Evolutionary conservation across 2,113 vertebrate species (phyloP).

Genomic region (Galemys pyrenaicus): DNA sequence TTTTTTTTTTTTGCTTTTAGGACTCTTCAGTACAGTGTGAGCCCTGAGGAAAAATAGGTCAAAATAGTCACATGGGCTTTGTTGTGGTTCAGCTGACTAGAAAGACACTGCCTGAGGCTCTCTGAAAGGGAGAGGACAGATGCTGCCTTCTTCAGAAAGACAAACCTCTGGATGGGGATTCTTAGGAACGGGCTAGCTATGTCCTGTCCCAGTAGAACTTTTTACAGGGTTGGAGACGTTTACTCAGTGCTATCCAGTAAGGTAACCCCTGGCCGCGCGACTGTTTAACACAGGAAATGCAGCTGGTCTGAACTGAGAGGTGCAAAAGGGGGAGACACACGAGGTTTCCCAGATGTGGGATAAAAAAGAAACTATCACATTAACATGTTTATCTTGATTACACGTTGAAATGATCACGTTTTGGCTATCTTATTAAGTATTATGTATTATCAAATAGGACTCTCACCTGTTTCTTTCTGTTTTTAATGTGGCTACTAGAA

Average conservation of each 20-base stretch:
- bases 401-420: not conserved
- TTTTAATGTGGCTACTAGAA: not conserved
- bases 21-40: not conserved
- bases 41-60: slow-evolving; percentile 12
- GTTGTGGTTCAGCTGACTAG: slow-evolving; percentile 15
- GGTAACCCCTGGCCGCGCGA: fast-evolving
- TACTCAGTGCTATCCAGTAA: not conserved
- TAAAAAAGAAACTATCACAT: not conserved
- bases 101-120: slow-evolving; percentile 39
- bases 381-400: not conserved
- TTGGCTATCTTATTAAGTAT: not conserved
- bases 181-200: not conserved
- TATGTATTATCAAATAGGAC: not conserved
- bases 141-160: slow-evolving; percentile 36
- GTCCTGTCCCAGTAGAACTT: not conserved
- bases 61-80: slow-evolving; percentile 24
- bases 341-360: not conserved
- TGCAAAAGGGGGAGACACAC: not conserved
- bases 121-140: slow-evolving; percentile 30
- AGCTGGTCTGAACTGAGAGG: not conserved
- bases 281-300: not conserved
- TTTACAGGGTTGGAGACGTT: not conserved
- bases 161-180: not conserved
- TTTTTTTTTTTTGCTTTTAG: not conserved
- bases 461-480: not conserved